phyloP scores from a whole-genome alignment of 2,888 invertebrate genomes.

The Sericinus montela region DNA sequence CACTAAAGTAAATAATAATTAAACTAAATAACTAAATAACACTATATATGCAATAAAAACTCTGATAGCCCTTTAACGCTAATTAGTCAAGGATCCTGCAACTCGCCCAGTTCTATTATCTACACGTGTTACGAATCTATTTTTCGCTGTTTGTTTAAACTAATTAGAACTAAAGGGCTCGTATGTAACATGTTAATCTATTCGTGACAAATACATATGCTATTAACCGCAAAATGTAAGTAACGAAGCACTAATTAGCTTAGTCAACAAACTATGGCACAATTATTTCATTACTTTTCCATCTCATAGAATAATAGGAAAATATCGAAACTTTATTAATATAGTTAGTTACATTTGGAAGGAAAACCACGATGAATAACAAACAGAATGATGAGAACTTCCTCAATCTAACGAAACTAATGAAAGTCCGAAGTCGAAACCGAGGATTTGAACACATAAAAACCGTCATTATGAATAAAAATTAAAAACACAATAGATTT shows the following conservation, averaged over 20 bases:
- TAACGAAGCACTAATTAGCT: conserved; percentile 32
- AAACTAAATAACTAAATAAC: no score
- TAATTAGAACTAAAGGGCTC: conserved; percentile 30
- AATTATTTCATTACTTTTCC: conserved; percentile 42
- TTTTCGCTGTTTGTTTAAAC: conserved; percentile 24
- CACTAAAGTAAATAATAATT: no score
- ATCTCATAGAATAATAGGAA: conserved; percentile 22
- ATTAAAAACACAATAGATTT: no score
- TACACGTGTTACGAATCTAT: conserved; percentile 26
- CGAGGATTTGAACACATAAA: no score
- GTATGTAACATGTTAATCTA: conserved; percentile 33
- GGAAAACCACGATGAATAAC: no score
- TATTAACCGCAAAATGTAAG: conserved; percentile 22
- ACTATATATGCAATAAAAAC: neutral
- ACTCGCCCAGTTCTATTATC: conserved; percentile 18
- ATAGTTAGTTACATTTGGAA: no score
- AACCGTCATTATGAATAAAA: no score
- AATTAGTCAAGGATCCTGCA: conserved; percentile 4
- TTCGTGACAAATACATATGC: conserved; percentile 20
- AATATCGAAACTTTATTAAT: conserved; percentile 2
- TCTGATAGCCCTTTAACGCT: neutral
- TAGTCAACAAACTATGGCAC: conserved; percentile 37
- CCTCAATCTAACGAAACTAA: no score
- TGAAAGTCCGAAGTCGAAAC: no score
- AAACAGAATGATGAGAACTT: no score